phyloP scores from a whole-genome alignment of 2,797 vertebrate genomes.

The Spatula versicolor region DNA sequence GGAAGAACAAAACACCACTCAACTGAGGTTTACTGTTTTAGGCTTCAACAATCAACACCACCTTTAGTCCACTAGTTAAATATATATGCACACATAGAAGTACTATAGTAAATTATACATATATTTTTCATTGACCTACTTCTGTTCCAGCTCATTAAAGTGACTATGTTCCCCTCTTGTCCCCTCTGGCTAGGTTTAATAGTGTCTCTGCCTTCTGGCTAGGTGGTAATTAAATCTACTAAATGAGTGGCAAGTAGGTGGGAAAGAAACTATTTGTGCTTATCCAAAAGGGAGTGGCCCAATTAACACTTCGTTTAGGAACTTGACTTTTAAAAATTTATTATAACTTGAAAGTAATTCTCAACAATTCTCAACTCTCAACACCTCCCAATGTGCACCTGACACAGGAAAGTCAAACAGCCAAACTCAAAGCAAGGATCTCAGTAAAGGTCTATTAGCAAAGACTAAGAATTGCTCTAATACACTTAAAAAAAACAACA shows the following conservation, averaged over 20 bases:
- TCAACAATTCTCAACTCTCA: background rate
- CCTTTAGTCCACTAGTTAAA: slow-evolving; percentile 20
- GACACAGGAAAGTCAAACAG: background rate
- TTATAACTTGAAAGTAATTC: background rate
- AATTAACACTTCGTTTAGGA: slow-evolving; percentile 55
- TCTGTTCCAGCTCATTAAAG: slow-evolving; percentile 34
- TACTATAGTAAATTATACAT: slow-evolving; percentile 8
- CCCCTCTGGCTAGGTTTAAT: slow-evolving; percentile 35
- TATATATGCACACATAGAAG: background rate
- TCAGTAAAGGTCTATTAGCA: background rate
- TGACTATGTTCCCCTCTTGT: background rate
- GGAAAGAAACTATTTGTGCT: slow-evolving; percentile 43
- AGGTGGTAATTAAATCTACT: slow-evolving; percentile 66
- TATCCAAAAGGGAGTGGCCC: slow-evolving; percentile 53
- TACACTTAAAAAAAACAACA: background rate
- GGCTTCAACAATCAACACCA: background rate
- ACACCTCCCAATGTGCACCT: no score
- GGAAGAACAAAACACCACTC: background rate
- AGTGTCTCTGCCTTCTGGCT: slow-evolving; percentile 51
- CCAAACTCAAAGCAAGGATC: background rate
- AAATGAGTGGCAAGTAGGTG: slow-evolving; percentile 33
- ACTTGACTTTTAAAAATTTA: background rate
- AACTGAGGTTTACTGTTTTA: background rate
- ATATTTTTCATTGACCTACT: slow-evolving; percentile 37
- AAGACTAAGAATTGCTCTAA: background rate